Evolutionary conservation across 2,113 vertebrate species (phyloP), one percentile per base, ranked within the genome.

Genomic region (Rhinoderma darwinii): DNA sequence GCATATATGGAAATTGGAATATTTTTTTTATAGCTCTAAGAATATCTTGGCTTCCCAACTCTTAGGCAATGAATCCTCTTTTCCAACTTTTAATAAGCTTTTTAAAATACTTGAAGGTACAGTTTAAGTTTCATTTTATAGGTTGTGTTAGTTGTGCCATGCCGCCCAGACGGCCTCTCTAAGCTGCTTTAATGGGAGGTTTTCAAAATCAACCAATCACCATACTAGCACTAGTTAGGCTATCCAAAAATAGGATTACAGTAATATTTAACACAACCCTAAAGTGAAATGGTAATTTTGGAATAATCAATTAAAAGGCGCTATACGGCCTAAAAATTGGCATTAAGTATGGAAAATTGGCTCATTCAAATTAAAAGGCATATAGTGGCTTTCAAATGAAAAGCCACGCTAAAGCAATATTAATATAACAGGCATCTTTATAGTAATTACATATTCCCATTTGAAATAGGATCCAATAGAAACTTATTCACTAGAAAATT

Each of bases 251-350:
- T 35, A 43, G 43, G 84, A 80, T 72, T 86, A 54, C 18, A 59
- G 47, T 43, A 63, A 70, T 44, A 86, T 79, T 86, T 70, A 70
- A 51, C 74, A 35, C 75, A 79, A 80, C 43, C 20, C 47, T 70
- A 79, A 79, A 86, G 75, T 30, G 41, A 54, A 50, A 56, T 54
- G 32, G 47, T 35, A 68, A 43, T 59, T 43, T 72, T 86, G 63
- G 59, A 86, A 70, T 68, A 86, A 80, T 70, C 61, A 80, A 86
- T 72, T 86, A 80, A 70, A 79, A 39, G 30, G 10, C 59, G 74
- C 41, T 32, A 66, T 78, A 43, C 37, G 74, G 75, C 74, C 61
- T 66, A 6, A 66, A 86, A 72, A 80, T 37, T 80, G 61, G 84
- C 61, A 80, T 54, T 56, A 35, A 72, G 20, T 66, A 43, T 56